Percentiles rank a stretch among this genome's conserved stretches.
Evolutionary conservation across 2,888 invertebrate species (phyloP).

Genomic region (Eretmocerus hayati): DNA sequence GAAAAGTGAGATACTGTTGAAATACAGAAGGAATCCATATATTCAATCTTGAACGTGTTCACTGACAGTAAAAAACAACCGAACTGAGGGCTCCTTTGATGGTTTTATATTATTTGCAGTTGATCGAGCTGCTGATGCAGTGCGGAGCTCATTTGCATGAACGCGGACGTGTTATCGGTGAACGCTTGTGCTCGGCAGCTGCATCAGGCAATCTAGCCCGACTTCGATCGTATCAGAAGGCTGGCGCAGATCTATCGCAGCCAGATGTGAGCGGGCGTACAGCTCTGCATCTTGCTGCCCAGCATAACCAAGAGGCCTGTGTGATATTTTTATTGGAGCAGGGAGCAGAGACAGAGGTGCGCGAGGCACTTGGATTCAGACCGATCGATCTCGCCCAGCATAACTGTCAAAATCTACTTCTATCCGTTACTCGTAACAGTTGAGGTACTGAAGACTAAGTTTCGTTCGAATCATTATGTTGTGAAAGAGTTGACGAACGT

Average conservation of each 20-base stretch:
- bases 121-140: constrained; percentile 60
- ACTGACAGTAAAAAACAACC: too few relatives aligned
- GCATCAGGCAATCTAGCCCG: constrained; percentile 54
- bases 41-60: too few relatives aligned
- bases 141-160: constrained; percentile 71
- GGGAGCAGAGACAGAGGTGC: constrained; percentile 42
- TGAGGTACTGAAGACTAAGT: neutral
- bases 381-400: constrained; percentile 54
- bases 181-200: constrained; percentile 62
- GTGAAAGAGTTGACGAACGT: too few relatives aligned
- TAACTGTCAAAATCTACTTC: too few relatives aligned
- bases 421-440: too few relatives aligned
- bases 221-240: constrained; percentile 57
- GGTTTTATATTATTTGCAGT: too few relatives aligned
- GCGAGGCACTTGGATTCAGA: constrained; percentile 54
- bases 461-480: too few relatives aligned
- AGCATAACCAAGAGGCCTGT: constrained; percentile 51
- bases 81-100: too few relatives aligned
- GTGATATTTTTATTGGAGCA: constrained; percentile 52
- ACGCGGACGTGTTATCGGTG: constrained; percentile 55
- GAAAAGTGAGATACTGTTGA: too few relatives aligned
- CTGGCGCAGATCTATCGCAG: constrained; percentile 61
- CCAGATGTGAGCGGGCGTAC: constrained; percentile 60
- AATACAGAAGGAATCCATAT: too few relatives aligned
- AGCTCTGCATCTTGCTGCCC: constrained; percentile 62